Evolutionary conservation across 2,888 invertebrate genomes (phyloP), one percentile per base, ranked within the genome.

Genomic region (Callinectes sapidus): DNA sequence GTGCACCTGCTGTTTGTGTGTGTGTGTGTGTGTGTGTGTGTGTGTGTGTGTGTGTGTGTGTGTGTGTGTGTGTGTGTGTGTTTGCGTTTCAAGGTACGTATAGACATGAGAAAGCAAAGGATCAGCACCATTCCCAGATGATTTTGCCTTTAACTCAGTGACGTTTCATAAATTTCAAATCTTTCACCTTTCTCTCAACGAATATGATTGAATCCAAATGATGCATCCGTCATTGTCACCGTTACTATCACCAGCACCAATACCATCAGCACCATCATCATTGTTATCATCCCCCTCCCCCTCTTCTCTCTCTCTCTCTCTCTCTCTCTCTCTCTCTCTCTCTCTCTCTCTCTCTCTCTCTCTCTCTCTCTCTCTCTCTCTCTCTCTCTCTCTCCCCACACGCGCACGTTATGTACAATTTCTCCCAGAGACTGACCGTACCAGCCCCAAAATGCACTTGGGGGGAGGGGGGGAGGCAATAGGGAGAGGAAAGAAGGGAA

Each of bases 31-130:
- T 71, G 66, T 71, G 66, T 71, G 66, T 71, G 66, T 71, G 66
- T 71, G 66, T 71, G 66, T 71, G 66, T 71, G 71, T 71, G 71
- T 71, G 71, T 71, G 71, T 71, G 71, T 71, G 71, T 71, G 71
- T 71, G 71, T 71, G 71, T 71, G 71, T 71, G 71, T 71, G 71
- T 71, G 71, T 71, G 28, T 71, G 71, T 71, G 71, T 71, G 71
- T 71, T 28, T 71, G 71, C 28, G 28, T 71, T 61, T 23, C 0
- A 48, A 48, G 10, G 18, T 61, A 23, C 5, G 18, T 6, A 23
- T 18, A 23, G 2, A 23, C 23, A 23, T 61, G 61, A 23, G 61
- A 61, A 18, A 61, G 18, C 61, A 61, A 2, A 18, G 61, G 61
- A 61, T 61, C 23, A 61, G 23, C 61, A 61, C 23, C 13, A 61